These are phyloP conservation scores for Pomacea canaliculata DNA, from an alignment of 2,888 invertebrate species.

Conservation along the genomic window DNA sequence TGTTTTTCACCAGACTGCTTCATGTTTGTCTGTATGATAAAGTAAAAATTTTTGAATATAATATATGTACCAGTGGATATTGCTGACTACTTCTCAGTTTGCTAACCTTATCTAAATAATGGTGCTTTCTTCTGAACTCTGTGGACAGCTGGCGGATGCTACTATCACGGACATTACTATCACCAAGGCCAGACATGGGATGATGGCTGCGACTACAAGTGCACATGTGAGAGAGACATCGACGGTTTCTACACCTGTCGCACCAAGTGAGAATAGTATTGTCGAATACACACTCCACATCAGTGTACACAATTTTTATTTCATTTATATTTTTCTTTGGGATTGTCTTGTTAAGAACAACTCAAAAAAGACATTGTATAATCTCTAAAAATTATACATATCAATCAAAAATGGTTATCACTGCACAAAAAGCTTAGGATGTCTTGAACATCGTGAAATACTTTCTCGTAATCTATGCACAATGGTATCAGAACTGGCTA, in stretches of 20 bases:
- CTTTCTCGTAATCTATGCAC: too few relatives aligned
- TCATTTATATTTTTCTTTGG: not conserved
- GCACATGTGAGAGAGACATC: slow-evolving; percentile 37
- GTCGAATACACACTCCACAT: too few relatives aligned
- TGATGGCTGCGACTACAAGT: slow-evolving; percentile 56
- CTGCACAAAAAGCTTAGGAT: not conserved
- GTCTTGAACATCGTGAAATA: not conserved
- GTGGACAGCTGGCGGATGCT: slow-evolving; percentile 25
- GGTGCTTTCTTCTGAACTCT: too few relatives aligned
- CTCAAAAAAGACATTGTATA: not conserved
- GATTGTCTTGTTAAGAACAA: not conserved
- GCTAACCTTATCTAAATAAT: too few relatives aligned
- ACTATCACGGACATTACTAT: slow-evolving; percentile 32
- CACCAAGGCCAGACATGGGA: slow-evolving; percentile 42
- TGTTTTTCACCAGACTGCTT: too few relatives aligned
- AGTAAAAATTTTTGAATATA: too few relatives aligned
- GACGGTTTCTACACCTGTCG: slow-evolving; percentile 33
- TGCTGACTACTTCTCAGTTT: not conserved
- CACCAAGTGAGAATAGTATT: slow-evolving; percentile 40
- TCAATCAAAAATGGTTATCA: not conserved
- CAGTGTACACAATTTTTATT: too few relatives aligned
- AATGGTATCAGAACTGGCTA: too few relatives aligned
- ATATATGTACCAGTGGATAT: too few relatives aligned
- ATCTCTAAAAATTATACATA: not conserved
- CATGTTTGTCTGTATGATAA: too few relatives aligned